phyloP scores from a whole-genome alignment of 2,113 vertebrate species.

The Corythaeola cristata region DNA sequence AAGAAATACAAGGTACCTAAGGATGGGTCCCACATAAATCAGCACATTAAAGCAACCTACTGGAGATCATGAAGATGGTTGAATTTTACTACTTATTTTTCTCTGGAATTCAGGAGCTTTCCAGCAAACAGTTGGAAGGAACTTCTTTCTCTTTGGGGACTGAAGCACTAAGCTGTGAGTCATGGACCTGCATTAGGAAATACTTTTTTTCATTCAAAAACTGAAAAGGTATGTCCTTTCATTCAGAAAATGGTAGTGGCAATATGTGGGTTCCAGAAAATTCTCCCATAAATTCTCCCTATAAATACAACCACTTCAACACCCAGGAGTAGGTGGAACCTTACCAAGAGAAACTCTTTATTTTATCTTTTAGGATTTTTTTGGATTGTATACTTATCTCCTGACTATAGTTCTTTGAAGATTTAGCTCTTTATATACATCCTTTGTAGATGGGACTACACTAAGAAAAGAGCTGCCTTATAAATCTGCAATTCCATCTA shows the following conservation, averaged over 20 bases:
- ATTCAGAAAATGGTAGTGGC: neutral
- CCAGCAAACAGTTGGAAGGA: neutral
- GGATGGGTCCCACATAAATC: neutral
- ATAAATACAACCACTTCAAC: neutral
- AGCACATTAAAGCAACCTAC: neutral
- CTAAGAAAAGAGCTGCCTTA: neutral
- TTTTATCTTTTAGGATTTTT: neutral
- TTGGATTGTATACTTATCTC: neutral
- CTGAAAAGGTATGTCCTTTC: neutral
- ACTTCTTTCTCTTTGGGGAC: neutral
- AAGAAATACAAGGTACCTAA: neutral
- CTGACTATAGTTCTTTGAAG: neutral
- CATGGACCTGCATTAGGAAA: neutral
- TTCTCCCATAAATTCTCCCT: neutral
- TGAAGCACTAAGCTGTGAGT: neutral
- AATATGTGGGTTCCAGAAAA: neutral
- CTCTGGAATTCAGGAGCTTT: neutral
- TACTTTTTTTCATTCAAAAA: neutral
- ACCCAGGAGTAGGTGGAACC: neutral
- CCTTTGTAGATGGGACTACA: neutral
- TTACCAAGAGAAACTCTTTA: neutral
- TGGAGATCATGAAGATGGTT: neutral
- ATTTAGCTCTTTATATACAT: neutral
- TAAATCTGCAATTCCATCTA: neutral
- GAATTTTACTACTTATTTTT: neutral